Evolutionary conservation across 2,797 vertebrate species (phyloP), one percentile per base, ranked within the genome.

Genomic region (Macropus fuliginosus): DNA sequence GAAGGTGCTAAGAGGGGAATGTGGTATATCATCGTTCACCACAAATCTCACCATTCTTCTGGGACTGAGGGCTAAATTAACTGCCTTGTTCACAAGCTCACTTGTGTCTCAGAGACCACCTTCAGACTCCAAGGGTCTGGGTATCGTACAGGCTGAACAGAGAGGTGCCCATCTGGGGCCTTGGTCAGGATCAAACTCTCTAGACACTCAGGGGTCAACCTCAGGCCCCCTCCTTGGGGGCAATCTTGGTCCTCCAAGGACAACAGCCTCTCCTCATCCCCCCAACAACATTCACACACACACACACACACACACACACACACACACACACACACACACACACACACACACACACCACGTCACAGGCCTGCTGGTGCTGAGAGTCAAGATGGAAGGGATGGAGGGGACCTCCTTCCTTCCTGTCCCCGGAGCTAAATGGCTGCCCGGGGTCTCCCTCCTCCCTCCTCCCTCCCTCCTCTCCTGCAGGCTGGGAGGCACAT

Each of bases 401-500:
- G 62, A 87, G 74, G 74, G 74, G 74, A 87, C 74, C 74, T 50
- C 74, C 74, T 87, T 87, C 74, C 74, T 87, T 87, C 74, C 74
- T 87, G 74, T 87, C 74, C 74, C 74, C 40, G 74, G 74, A 87
- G 74, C 74, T 50, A 34, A 87, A 50, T 40, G 74, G 0, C 2
- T 1, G 59, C 91, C 16, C 91, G n/a, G 1, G 66, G 94, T 87
- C 95, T 93, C 95, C 93, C 66, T 92, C 93, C 93, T 91, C 40
- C n/a, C n/a, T n/a, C n/a, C n/a, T n/a, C n/a, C n/a, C 95, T 93
- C 95, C 93, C 66, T 92, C 93, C 93, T 91, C 40, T 57, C 74
- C 74, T 87, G 31, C 46, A 97, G 98, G 98, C 98, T 99, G 99
- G 98, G 99, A 98, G 98, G 99, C 99, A 99, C 99, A 99, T 99